Conservation (phyloP, 2,113 vertebrate species). For the Promerops cafer region DNA sequence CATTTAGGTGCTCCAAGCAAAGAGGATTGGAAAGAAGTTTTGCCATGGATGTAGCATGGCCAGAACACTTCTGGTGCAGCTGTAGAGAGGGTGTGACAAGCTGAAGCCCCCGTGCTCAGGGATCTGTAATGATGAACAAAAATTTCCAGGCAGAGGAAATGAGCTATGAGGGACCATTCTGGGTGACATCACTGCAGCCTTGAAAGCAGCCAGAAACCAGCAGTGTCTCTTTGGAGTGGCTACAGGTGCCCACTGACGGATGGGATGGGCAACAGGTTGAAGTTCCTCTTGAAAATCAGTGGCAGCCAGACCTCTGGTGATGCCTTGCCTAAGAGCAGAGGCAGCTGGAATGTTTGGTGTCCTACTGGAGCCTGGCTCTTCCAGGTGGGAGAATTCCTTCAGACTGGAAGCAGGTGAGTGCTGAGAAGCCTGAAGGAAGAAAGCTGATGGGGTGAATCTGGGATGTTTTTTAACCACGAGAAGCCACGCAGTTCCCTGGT, state of each 20-base stretch:
- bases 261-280: not conserved
- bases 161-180: not conserved
- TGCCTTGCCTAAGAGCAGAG: not conserved
- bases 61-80: not conserved
- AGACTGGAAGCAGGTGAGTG: not conserved
- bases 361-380: not conserved
- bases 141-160: not conserved
- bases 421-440: not conserved
- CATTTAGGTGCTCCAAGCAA: not conserved
- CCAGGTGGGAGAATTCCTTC: not conserved
- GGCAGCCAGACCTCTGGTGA: not conserved
- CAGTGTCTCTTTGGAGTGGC: not conserved
- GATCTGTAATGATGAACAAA: not conserved
- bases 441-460: not conserved
- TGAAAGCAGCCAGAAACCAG: not conserved
- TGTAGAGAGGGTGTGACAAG: not conserved
- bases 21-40: not conserved
- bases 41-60: not conserved
- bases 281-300: not conserved
- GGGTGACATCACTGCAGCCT: not conserved
- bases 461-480: accelerated
- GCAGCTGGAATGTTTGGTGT: not conserved
- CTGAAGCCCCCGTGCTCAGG: accelerated
- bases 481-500: accelerated
- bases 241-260: not conserved